phyloP scores from a whole-genome alignment of 2,888 invertebrate genomes.

The Andricus quercusramuli region DNA sequence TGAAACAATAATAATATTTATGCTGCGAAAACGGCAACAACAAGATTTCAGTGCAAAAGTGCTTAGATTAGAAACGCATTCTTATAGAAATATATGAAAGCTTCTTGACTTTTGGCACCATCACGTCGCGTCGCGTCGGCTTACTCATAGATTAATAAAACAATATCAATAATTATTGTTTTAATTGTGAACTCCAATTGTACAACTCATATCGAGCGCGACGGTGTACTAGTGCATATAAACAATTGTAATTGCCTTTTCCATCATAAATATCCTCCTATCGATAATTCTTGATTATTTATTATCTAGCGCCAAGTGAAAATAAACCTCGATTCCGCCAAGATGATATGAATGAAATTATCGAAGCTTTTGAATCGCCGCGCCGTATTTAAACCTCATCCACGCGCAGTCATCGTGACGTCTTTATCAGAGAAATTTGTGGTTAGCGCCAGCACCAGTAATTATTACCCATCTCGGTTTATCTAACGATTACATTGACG shows the following conservation, averaged over 20 bases:
- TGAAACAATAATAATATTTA: too few species aligned
- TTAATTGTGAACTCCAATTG: neutral
- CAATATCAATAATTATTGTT: neutral
- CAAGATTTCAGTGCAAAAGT: neutral
- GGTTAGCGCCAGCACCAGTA: neutral
- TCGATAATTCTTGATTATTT: slow-evolving; percentile 33
- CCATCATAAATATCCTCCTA: slow-evolving; percentile 19
- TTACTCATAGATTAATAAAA: neutral
- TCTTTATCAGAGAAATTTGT: neutral
- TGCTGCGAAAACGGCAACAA: too few species aligned
- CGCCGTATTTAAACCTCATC: neutral
- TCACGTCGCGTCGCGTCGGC: neutral
- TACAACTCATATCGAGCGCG: neutral
- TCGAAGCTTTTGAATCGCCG: neutral
- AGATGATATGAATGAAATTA: neutral
- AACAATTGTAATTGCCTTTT: slow-evolving; percentile 19
- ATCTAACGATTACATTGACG: neutral
- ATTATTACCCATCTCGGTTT: neutral
- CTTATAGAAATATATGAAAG: neutral
- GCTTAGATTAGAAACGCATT: neutral
- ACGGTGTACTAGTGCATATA: neutral
- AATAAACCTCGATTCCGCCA: neutral
- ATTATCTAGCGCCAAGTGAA: slow-evolving; percentile 12
- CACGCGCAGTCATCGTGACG: neutral
- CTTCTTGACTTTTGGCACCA: neutral